Evolutionary conservation across 2,888 invertebrate genomes (phyloP).

Genomic region (Polymixis flavicincta): DNA sequence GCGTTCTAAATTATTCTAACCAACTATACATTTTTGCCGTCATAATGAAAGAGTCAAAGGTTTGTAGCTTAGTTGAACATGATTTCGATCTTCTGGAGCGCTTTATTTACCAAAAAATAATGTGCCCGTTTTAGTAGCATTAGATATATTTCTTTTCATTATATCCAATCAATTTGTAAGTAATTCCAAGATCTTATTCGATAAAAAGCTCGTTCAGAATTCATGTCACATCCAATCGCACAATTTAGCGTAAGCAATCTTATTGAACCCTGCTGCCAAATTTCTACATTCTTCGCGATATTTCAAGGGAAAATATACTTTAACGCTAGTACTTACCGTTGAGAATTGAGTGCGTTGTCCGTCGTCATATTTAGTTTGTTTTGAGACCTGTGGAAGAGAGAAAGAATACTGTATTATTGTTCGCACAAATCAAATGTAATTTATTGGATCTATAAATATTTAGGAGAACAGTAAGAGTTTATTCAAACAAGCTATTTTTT

Average conservation of each 20-base stretch:
- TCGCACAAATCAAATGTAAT: constrained; percentile 29
- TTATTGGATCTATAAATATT: constrained; percentile 30
- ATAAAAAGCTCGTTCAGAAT: constrained; percentile 34
- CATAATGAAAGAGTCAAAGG: neutral
- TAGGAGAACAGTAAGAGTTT: constrained; percentile 15
- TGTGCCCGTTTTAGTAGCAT: neutral
- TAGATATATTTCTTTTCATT: constrained; percentile 24
- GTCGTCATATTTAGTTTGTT: constrained; percentile 77
- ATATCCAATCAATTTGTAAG: constrained; percentile 17
- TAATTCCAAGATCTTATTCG: constrained; percentile 23
- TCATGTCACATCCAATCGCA: constrained; percentile 31
- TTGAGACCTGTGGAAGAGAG: constrained; percentile 75
- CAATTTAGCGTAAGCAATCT: constrained; percentile 22
- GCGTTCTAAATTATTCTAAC: too few species aligned
- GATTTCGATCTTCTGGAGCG: neutral
- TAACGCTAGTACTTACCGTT: constrained; percentile 76
- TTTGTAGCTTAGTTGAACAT: neutral
- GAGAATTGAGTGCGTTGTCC: constrained; percentile 86
- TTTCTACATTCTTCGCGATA: neutral
- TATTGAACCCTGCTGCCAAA: constrained; percentile 20
- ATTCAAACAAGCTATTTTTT: constrained; percentile 25
- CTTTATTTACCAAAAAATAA: neutral
- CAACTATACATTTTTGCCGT: too few species aligned
- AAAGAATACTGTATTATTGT: constrained; percentile 34
- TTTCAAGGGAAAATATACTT: constrained; percentile 3